Conservation (phyloP, 2,113 vertebrate genomes). For the Rattus norvegicus region GRCr8 NC_086026.1:49029001-49029500, state of each 20-base stretch:
- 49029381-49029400: neutral
- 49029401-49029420: neutral
- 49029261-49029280: neutral
- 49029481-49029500: neutral
- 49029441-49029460: neutral
- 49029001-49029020: neutral
- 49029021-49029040: too few relatives aligned
- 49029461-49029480: neutral
- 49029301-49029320: neutral
- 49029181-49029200: neutral
- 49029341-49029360: too few relatives aligned
- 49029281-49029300: neutral
- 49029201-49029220: neutral
- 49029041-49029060: neutral
- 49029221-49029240: too few relatives aligned
- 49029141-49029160: neutral
- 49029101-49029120: neutral
- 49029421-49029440: too few relatives aligned
- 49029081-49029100: neutral
- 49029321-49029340: neutral
- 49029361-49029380: neutral
- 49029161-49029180: neutral
- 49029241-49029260: neutral
- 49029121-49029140: neutral
- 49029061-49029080: neutral